A percentile compares a stretch with the other conserved stretches of the same genome.
These are phyloP conservation scores for Solenodon paradoxus DNA, from an alignment of 2,113 vertebrate genomes.

Conservation along the genomic window DNA sequence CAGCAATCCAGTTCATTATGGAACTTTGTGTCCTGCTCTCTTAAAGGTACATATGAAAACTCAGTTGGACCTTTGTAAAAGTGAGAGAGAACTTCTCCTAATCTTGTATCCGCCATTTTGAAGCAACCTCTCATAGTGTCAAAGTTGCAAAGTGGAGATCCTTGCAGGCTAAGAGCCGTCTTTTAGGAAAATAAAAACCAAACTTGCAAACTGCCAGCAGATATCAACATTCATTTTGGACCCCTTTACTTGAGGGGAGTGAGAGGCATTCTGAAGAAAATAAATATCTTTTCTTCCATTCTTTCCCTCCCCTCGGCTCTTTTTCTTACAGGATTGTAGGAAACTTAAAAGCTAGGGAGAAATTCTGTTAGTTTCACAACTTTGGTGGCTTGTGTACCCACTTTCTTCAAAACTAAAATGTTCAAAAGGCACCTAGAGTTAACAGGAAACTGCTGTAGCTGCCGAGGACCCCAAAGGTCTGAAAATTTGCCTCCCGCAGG, in stretches of 20 bases:
- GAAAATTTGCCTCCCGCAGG: conserved; percentile 40
- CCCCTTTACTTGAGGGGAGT: neutral
- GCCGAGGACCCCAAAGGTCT: neutral
- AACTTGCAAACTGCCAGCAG: neutral
- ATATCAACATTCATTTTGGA: conserved; percentile 2
- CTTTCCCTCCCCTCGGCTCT: neutral
- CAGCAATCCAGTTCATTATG: neutral
- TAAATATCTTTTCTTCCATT: conserved; percentile 43
- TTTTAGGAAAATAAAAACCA: conserved; percentile 40
- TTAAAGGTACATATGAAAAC: conserved; percentile 38
- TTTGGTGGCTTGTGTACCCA: neutral
- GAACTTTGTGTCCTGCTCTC: conserved; percentile 1
- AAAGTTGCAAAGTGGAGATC: conserved; percentile 59
- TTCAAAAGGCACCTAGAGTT: neutral
- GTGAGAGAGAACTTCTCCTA: neutral
- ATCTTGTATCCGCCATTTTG: conserved; percentile 64
- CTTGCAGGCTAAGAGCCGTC: neutral
- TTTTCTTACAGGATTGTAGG: neutral
- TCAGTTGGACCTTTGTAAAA: neutral
- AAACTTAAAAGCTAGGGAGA: conserved; percentile 27
- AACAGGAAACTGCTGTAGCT: conserved; percentile 42
- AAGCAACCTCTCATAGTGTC: conserved; percentile 33
- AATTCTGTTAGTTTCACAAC: conserved; percentile 41
- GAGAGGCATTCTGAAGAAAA: neutral
- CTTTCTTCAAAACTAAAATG: conserved; percentile 46